phyloP scores from a whole-genome alignment of 1,140 invertebrate genomes.

The Lasioglossum albipes region DNA sequence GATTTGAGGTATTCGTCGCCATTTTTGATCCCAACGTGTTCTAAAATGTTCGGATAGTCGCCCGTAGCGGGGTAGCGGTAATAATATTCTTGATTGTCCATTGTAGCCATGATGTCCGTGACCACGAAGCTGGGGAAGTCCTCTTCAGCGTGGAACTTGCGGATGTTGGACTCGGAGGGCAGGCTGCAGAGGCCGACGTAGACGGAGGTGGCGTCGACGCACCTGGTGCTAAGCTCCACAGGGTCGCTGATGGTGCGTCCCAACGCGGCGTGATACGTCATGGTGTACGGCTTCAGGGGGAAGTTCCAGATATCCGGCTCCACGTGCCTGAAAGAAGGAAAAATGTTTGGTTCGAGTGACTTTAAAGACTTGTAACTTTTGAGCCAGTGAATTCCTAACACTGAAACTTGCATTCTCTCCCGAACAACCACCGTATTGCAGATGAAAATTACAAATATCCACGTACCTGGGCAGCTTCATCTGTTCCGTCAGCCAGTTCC shows the following conservation, averaged over 20 bases:
- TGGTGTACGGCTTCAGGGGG: background rate
- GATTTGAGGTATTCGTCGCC: background rate
- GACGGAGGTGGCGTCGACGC: background rate
- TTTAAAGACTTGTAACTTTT: no score
- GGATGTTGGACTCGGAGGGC: background rate
- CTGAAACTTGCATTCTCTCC: no score
- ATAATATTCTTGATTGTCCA: background rate
- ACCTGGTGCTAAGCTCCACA: background rate
- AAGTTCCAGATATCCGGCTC: background rate
- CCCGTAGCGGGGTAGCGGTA: background rate
- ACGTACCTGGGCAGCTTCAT: no score
- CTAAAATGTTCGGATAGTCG: background rate
- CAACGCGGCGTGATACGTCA: slow-evolving; percentile 13
- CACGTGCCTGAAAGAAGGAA: no score
- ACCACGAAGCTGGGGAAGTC: background rate
- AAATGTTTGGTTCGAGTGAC: no score
- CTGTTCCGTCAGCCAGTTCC: background rate
- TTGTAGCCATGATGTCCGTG: slow-evolving; percentile 6
- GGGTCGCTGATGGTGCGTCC: background rate
- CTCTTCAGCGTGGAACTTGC: slow-evolving; percentile 1
- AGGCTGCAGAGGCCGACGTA: slow-evolving; percentile 18
- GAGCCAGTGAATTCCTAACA: no score
- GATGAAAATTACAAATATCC: no score
- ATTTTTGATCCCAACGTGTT: no score
- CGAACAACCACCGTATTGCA: no score